Evolutionary conservation across 2,888 invertebrate species (phyloP).

Genomic region (Ophraella communa): DNA sequence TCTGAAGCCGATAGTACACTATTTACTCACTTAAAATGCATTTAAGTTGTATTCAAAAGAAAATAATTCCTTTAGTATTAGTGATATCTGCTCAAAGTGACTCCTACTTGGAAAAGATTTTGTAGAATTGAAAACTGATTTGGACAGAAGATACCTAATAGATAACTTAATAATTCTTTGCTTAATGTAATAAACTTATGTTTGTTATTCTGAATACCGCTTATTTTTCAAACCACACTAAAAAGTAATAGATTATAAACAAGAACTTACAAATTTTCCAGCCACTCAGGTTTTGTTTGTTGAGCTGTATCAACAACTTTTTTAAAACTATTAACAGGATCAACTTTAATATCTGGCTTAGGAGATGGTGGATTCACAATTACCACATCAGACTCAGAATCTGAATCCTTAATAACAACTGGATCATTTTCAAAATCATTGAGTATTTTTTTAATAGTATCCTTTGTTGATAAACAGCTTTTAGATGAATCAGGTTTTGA

Average conservation of each 20-base stretch:
- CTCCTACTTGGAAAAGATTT: no score
- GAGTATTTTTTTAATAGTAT: slow-evolving; percentile 48
- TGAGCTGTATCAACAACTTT: slow-evolving; percentile 64
- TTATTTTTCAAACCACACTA: no score
- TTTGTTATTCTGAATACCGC: no score
- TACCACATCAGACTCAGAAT: slow-evolving; percentile 56
- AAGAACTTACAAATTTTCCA: slow-evolving; percentile 61
- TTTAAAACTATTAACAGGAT: slow-evolving; percentile 64
- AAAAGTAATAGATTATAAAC: not conserved
- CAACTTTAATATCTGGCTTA: slow-evolving; percentile 55
- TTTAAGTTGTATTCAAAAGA: no score
- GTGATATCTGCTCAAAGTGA: no score
- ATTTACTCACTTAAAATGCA: no score
- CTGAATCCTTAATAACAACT: slow-evolving; percentile 52
- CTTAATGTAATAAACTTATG: no score
- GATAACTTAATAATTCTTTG: no score
- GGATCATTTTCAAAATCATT: slow-evolving; percentile 49
- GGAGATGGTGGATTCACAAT: slow-evolving; percentile 55
- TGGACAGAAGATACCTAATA: no score
- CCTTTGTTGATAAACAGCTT: slow-evolving; percentile 46
- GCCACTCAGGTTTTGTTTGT: slow-evolving; percentile 64
- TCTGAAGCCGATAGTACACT: no score
- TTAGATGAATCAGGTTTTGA: slow-evolving; percentile 9
- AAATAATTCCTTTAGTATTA: no score
- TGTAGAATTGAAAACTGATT: no score